Conservation (phyloP, 2,888 invertebrate species). For the Epiblema foenella region DNA sequence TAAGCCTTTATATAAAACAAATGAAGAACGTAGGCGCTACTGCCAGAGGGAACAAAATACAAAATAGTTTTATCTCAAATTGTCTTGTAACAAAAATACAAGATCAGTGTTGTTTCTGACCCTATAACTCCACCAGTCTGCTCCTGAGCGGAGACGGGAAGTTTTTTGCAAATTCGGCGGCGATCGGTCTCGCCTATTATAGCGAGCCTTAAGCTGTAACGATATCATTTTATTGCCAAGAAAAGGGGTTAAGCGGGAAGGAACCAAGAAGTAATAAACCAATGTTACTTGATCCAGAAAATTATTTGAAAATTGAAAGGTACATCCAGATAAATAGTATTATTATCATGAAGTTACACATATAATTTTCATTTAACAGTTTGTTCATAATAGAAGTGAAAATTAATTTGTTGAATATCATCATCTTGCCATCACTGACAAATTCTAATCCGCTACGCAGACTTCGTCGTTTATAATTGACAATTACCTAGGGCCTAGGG, state of each 20-base stretch:
- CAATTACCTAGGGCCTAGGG: too few species aligned
- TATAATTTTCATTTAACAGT: too few species aligned
- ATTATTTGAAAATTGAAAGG: too few species aligned
- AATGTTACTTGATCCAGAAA: too few species aligned
- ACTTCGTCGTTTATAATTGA: too few species aligned
- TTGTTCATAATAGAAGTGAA: too few species aligned
- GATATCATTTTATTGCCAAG: conserved; percentile 70
- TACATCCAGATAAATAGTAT: too few species aligned
- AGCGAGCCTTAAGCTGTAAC: conserved; percentile 64
- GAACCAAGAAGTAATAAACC: conserved; percentile 53
- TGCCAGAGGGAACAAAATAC: background rate
- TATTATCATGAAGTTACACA: too few species aligned
- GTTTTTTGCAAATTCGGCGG: conserved; percentile 74
- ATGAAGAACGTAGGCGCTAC: background rate
- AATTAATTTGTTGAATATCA: too few species aligned
- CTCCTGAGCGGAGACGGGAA: conserved; percentile 53
- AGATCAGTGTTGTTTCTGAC: conserved; percentile 50
- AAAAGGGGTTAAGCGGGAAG: conserved; percentile 47
- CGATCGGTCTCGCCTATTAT: conserved; percentile 71
- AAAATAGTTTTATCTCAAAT: background rate
- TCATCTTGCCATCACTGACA: too few species aligned
- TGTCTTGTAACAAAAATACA: background rate
- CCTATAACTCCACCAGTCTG: conserved; percentile 56
- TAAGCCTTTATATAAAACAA: too few species aligned
- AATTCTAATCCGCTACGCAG: too few species aligned